Conservation (phyloP, 2,113 vertebrate genomes). For the Pterocles burchelli region DNA sequence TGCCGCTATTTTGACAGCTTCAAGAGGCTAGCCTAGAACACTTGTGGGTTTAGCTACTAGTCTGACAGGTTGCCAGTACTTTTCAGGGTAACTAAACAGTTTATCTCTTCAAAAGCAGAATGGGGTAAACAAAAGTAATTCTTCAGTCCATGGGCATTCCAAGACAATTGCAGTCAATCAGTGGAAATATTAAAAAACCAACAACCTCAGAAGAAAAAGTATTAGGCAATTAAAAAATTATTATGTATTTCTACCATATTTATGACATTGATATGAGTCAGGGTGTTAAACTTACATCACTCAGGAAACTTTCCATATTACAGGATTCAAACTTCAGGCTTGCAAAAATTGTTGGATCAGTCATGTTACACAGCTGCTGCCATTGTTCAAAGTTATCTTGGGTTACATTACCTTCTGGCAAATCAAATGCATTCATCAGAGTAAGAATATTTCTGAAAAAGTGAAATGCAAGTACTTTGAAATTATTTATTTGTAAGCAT, state of each 20-base stretch:
- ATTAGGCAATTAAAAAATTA: neutral
- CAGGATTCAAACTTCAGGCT: constrained; percentile 74
- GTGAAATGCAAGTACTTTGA: neutral
- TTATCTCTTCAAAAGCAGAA: neutral
- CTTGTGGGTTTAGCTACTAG: neutral
- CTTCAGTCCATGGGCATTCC: neutral
- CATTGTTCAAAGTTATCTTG: constrained; percentile 73
- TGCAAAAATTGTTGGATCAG: neutral
- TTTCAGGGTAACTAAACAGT: neutral
- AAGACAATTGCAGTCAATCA: neutral
- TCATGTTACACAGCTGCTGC: constrained; percentile 54
- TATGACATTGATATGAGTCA: neutral
- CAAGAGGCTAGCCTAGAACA: neutral
- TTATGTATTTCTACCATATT: neutral
- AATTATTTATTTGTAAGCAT: neutral
- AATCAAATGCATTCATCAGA: constrained; percentile 79
- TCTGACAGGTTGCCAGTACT: neutral
- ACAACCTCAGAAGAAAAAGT: neutral
- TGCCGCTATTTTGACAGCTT: neutral
- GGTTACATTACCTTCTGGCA: constrained; percentile 76
- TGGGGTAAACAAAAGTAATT: neutral
- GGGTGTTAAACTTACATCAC: constrained; percentile 61
- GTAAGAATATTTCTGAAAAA: constrained; percentile 81
- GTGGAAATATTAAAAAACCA: neutral
- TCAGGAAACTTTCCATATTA: constrained; percentile 72